Evolutionary conservation across 1,140 invertebrate species (phyloP), one percentile per base, ranked within the genome.

Genomic region (Cydia splendana): DNA sequence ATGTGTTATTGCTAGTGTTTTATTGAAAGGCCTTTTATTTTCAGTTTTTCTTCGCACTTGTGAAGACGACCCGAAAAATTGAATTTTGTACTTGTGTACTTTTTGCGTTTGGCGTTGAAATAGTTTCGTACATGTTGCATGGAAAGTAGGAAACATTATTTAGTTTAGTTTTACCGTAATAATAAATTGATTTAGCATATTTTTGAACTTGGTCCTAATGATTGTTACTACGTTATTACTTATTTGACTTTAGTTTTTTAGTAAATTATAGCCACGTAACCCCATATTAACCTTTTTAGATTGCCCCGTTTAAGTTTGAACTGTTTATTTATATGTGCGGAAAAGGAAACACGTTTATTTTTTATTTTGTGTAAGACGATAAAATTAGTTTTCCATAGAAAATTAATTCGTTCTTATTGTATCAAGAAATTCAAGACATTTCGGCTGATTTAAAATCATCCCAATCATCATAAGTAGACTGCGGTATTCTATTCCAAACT

Each of bases 21-120:
- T 38, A 28, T 30, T 38, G 15, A 53, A 0, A 53, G 5, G 30
- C 65, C 65, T 71, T 71, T 57, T 53, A n/a, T 75, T 75, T 75
- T 30, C 45, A 53, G 18, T 74, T 48, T 74, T 75, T 75, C 51
- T 12, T 51, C 6, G 51, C 20, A 75, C 51, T 30, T 30, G 28
- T 53, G 51, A n/a, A 71, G 10, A 71, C 28, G 28, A 71, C 28
- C 10, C 4, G 24, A 71, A 57, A 75, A 53, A 74, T 2, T 12
- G n/a, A 74, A 51, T 76, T 76, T 69, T 67, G 65, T 42, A 69
- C 62, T 76, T 65, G 45, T 69, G 34, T 69, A 38, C 18, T 77
- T 77, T 38, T 77, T 62, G 20, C 48, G 18, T 20, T 73, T 28
- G 30, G 51, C 67, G 13, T 51, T 76, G 6, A 75, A 18, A 15